Evolutionary conservation across 2,888 invertebrate genomes (phyloP).

Genomic region (Galeopsomyia nigrocyanea): DNA sequence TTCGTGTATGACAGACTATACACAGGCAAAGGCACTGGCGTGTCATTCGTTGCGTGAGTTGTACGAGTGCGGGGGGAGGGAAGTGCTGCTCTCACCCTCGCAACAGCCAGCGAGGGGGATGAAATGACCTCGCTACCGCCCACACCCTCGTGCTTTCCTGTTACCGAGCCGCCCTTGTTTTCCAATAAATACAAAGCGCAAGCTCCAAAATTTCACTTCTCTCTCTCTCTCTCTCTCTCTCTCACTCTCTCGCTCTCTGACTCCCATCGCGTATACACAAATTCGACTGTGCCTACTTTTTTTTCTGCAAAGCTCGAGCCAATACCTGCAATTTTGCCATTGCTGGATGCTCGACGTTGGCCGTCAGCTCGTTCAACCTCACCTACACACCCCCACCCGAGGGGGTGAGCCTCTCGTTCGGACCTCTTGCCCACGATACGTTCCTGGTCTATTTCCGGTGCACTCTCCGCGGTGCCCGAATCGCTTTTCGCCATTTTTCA

Average conservation of each 20-base stretch:
- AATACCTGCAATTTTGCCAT: too few species aligned
- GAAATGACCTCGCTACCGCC: conserved; percentile 51
- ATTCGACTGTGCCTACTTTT: background rate
- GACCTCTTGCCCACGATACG: conserved; percentile 50
- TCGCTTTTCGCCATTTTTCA: background rate
- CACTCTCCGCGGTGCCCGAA: conserved; percentile 55
- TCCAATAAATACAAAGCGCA: conserved; percentile 67
- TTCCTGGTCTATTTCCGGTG: conserved; percentile 65
- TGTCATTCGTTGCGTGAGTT: background rate
- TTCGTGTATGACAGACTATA: too few species aligned
- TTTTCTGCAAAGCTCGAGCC: background rate
- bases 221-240: too few species aligned
- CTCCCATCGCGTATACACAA: too few species aligned
- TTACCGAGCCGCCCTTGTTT: conserved; percentile 67
- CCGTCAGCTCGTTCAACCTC: too few species aligned
- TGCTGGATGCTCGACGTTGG: too few species aligned
- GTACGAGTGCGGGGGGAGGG: conserved; percentile 38
- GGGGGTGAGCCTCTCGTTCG: conserved; percentile 10
- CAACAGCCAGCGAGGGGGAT: conserved; percentile 55
- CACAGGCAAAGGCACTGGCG: too few species aligned
- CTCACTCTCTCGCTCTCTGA: too few species aligned
- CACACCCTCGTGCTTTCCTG: conserved; percentile 60
- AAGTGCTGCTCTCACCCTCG: conserved; percentile 49
- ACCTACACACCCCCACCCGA: too few species aligned
- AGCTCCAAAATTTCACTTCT: conserved; percentile 19